Conservation (phyloP, 2,113 vertebrate species). For the Ascaphus truei region DNA sequence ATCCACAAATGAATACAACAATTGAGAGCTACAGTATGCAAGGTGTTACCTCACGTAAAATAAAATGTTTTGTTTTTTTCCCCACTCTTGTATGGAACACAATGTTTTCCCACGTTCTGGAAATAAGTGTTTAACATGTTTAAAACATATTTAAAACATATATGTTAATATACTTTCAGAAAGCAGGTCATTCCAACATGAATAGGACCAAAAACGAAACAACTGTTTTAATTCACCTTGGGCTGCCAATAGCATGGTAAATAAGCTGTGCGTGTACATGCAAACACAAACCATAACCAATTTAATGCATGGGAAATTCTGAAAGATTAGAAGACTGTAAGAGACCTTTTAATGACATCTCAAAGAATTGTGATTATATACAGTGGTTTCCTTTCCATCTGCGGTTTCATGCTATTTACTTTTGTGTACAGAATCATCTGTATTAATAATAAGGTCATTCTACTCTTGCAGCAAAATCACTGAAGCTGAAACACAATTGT, state of each 20-base stretch:
- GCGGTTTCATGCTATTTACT: slow-evolving; percentile 5
- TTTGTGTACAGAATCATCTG: not conserved
- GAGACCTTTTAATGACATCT: not conserved
- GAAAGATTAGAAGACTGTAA: not conserved
- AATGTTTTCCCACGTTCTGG: too few relatives aligned
- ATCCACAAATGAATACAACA: too few relatives aligned
- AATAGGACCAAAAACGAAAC: too few relatives aligned
- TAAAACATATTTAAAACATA: too few relatives aligned
- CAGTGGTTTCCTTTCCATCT: not conserved
- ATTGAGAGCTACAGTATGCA: too few relatives aligned
- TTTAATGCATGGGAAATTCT: not conserved
- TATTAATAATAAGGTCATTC: slow-evolving; percentile 7
- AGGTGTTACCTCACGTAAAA: too few relatives aligned
- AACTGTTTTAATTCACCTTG: not conserved
- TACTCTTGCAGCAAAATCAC: not conserved
- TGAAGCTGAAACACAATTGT: slow-evolving; percentile 7
- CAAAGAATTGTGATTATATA: not conserved
- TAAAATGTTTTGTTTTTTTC: too few relatives aligned
- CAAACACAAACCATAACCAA: not conserved
- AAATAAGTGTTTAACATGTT: too few relatives aligned
- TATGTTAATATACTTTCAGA: too few relatives aligned
- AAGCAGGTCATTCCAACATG: too few relatives aligned
- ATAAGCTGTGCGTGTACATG: not conserved
- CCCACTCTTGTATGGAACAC: too few relatives aligned
- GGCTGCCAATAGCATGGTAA: not conserved